These are phyloP conservation scores for Drymonia ruficornis DNA, from an alignment of 2,888 invertebrate genomes.

Conservation along the genomic window DNA sequence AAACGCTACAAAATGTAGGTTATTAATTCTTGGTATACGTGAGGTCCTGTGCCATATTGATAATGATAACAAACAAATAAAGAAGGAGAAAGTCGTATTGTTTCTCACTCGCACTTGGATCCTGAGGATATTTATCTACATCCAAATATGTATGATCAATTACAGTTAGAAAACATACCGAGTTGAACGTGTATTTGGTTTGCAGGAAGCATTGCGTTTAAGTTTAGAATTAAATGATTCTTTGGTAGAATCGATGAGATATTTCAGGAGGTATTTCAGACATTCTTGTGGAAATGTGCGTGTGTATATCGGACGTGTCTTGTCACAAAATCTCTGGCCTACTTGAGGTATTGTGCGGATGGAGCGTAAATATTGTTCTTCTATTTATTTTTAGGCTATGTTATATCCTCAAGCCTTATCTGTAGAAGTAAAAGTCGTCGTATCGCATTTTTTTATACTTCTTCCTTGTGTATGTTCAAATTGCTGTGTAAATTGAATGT, in stretches of 20 bases:
- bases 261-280: conserved; percentile 15
- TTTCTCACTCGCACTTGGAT: conserved; percentile 19
- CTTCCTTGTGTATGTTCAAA: too few relatives aligned
- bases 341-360: conserved; percentile 53
- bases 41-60: conserved; percentile 16
- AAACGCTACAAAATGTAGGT: not conserved
- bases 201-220: too few relatives aligned
- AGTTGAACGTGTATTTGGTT: conserved; percentile 29
- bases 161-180: conserved; percentile 26
- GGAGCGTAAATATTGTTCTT: conserved; percentile 44
- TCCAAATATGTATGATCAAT: conserved; percentile 13
- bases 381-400: conserved; percentile 8
- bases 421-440: too few relatives aligned
- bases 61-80: conserved; percentile 28
- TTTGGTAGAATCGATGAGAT: conserved; percentile 15
- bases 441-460: too few relatives aligned
- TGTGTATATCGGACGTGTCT: conserved; percentile 34
- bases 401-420: too few relatives aligned
- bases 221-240: too few relatives aligned
- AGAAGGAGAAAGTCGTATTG: conserved; percentile 24
- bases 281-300: conserved; percentile 36
- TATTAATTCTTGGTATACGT: conserved; percentile 11
- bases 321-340: conserved; percentile 43
- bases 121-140: conserved; percentile 13
- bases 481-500: too few relatives aligned